Evolutionary conservation across 2,888 invertebrate species (phyloP).

Genomic region (Linnaemya tessellans): DNA sequence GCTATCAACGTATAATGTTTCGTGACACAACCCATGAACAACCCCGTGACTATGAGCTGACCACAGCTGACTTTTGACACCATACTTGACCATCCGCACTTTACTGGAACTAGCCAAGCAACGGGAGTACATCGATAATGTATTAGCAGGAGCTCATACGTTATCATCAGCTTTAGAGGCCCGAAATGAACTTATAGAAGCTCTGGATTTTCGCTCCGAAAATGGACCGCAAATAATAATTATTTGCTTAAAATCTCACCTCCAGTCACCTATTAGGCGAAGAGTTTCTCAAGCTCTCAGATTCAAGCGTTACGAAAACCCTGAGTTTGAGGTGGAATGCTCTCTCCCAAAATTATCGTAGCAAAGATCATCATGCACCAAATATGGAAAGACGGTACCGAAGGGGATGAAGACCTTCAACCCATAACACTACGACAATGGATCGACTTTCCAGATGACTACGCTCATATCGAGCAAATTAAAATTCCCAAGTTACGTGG

Average conservation of each 20-base stretch:
- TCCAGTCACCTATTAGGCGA: too few relatives aligned
- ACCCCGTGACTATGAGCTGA: neutral
- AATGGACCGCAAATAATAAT: too few relatives aligned
- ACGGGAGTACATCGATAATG: too few relatives aligned
- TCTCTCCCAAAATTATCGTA: constrained; percentile 6
- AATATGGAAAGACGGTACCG: constrained; percentile 17
- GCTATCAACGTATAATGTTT: neutral
- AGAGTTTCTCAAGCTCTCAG: too few relatives aligned
- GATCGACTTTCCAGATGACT: neutral
- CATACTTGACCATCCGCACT: neutral
- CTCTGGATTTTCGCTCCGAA: too few relatives aligned
- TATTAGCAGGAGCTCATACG: too few relatives aligned
- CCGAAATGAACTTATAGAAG: too few relatives aligned
- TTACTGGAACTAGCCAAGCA: neutral
- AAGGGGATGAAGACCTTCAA: neutral
- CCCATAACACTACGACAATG: neutral
- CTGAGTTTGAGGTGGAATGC: neutral
- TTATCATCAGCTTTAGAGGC: too few relatives aligned
- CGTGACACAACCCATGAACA: neutral
- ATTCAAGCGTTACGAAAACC: too few relatives aligned
- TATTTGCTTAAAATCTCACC: too few relatives aligned
- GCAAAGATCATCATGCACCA: neutral
- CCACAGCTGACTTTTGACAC: neutral
- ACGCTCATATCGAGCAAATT: neutral
- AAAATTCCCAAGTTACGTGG: constrained; percentile 10